Evolutionary conservation across 2,113 vertebrate species (phyloP).

Genomic region (Gorsachius goisagi): DNA sequence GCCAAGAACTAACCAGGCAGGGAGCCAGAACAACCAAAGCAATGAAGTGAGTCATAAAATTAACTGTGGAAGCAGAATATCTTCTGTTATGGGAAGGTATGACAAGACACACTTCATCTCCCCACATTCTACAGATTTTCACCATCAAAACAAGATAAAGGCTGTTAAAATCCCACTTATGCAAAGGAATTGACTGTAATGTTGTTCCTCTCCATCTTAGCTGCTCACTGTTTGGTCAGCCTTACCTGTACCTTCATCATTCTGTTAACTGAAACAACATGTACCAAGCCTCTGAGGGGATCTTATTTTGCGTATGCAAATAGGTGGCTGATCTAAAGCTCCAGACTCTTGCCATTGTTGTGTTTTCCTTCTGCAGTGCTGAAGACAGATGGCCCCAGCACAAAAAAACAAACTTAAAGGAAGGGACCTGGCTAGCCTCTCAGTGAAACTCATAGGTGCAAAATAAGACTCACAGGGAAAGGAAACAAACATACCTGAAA

Average conservation of each 20-base stretch:
- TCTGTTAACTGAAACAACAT: rapidly evolving
- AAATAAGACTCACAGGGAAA: too few relatives aligned
- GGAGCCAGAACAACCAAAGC: neutral
- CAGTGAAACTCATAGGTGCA: neutral
- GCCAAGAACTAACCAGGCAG: neutral
- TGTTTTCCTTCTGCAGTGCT: neutral
- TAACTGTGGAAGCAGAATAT: neutral
- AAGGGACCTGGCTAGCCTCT: neutral
- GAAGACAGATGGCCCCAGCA: too few relatives aligned
- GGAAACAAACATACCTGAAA: too few relatives aligned
- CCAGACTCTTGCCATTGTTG: neutral
- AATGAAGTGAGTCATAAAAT: neutral
- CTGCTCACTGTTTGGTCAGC: neutral
- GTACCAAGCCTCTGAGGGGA: neutral
- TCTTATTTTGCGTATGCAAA: neutral
- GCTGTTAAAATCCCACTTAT: neutral
- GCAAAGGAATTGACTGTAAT: neutral
- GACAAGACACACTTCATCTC: neutral
- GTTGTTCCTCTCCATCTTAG: neutral
- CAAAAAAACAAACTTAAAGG: too few relatives aligned
- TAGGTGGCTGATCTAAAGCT: neutral
- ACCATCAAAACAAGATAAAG: neutral
- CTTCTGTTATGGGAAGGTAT: neutral
- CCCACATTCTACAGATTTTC: neutral
- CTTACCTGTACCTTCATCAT: rapidly evolving